Percentiles rank a stretch among this genome's conserved stretches.
Evolutionary conservation across 1,140 invertebrate species (phyloP).

Genomic region (Formica exsecta): DNA sequence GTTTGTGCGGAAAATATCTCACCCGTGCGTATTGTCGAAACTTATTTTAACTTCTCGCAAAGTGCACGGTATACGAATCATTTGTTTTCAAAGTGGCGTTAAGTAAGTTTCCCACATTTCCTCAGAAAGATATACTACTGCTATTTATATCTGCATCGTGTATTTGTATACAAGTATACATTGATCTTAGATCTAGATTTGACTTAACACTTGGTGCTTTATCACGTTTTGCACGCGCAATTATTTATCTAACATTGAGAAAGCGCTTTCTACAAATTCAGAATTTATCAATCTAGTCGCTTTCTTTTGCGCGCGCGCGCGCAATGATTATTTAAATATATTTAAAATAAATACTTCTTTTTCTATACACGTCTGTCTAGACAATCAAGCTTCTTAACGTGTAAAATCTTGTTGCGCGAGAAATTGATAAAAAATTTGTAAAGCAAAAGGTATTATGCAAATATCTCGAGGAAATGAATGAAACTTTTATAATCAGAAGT

Average conservation of each 20-base stretch:
- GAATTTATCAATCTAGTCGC: not conserved
- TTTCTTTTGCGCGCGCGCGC: not conserved
- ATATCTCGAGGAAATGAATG: not conserved
- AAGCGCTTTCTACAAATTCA: not conserved
- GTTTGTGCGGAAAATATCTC: slow-evolving; percentile 1
- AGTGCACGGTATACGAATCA: not conserved
- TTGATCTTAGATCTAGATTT: not conserved
- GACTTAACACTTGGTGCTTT: not conserved
- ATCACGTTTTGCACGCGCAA: not conserved
- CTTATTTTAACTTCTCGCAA: not conserved
- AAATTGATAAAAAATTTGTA: not conserved
- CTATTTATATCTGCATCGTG: not conserved
- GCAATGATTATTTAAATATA: not conserved
- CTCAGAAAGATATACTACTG: not conserved
- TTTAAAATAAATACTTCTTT: not conserved
- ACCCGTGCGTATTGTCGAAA: not conserved
- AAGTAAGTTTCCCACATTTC: not conserved
- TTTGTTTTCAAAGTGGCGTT: slow-evolving; percentile 13
- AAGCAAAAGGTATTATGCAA: not conserved
- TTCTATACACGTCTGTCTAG: not conserved
- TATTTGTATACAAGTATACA: not conserved
- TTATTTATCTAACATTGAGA: not conserved
- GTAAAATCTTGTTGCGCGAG: not conserved
- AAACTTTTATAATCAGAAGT: not conserved
- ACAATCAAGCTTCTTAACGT: not conserved